Conservation (phyloP, 2,797 vertebrate species). For the Tenualosa thibaudeaui region DNA sequence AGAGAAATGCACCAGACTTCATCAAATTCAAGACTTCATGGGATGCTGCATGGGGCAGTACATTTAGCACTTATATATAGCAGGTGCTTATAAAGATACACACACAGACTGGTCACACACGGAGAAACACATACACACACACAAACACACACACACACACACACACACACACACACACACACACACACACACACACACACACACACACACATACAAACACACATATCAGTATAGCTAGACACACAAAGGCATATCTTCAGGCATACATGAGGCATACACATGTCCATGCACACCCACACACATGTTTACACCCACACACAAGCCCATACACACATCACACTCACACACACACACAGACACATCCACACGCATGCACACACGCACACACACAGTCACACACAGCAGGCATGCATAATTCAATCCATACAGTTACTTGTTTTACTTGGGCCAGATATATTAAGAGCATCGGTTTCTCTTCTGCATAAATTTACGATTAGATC, state of each 20-base stretch:
- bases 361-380: slow-evolving; percentile 31
- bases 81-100: background rate
- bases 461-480: slow-evolving; percentile 58
- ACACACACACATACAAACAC: background rate
- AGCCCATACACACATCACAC: slow-evolving; percentile 28
- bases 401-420: slow-evolving; percentile 71
- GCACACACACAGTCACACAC: slow-evolving; percentile 27
- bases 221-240: background rate
- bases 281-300: background rate
- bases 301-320: background rate
- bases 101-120: background rate
- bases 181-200: slow-evolving; percentile 9
- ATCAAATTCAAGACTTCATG: background rate
- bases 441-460: slow-evolving; percentile 67
- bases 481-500: slow-evolving; percentile 75
- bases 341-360: slow-evolving; percentile 26
- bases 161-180: background rate
- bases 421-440: slow-evolving; percentile 70
- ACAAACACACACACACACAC: background rate
- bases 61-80: background rate
- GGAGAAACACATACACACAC: slow-evolving; percentile 9
- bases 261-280: background rate
- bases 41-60: background rate
- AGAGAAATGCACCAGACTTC: background rate
- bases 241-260: background rate